A percentile compares a stretch with the other conserved stretches of the same genome.
These are phyloP conservation scores for Sclerurus mexicanus DNA, from an alignment of 2,113 vertebrate species.

Conservation along the genomic window DNA sequence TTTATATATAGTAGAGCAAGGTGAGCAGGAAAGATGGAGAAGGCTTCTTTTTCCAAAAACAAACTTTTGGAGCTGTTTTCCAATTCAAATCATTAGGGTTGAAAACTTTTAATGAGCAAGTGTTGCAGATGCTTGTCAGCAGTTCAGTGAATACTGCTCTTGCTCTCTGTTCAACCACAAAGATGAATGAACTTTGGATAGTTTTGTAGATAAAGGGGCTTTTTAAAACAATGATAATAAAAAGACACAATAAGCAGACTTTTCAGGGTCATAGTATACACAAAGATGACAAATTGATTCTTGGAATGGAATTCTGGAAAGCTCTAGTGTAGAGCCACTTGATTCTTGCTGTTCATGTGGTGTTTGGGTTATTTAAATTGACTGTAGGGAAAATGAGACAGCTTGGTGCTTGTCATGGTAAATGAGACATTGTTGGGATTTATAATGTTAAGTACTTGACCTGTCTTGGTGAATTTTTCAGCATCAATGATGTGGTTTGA, in stretches of 20 bases:
- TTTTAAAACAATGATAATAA: neutral
- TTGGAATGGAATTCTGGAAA: neutral
- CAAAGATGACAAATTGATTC: neutral
- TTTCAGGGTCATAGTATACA: neutral
- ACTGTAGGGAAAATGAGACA: neutral
- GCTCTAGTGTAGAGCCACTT: neutral
- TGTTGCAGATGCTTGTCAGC: neutral
- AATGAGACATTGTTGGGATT: neutral
- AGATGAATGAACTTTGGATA: neutral
- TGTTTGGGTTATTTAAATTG: neutral
- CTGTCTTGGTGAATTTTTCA: neutral
- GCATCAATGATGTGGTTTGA: neutral
- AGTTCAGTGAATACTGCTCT: neutral
- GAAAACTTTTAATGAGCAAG: neutral
- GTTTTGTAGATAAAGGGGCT: neutral
- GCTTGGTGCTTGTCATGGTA: neutral
- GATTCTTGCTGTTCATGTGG: neutral
- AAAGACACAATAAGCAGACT: neutral
- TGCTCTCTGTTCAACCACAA: neutral
- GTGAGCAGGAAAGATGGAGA: neutral
- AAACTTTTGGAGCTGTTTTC: neutral
- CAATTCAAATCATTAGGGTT: neutral
- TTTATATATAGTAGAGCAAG: neutral
- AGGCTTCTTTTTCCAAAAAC: neutral
- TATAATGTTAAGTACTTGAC: neutral